Evolutionary conservation across 2,888 invertebrate genomes (phyloP), one percentile per base, ranked within the genome.

Genomic region (Lithodes maja): DNA sequence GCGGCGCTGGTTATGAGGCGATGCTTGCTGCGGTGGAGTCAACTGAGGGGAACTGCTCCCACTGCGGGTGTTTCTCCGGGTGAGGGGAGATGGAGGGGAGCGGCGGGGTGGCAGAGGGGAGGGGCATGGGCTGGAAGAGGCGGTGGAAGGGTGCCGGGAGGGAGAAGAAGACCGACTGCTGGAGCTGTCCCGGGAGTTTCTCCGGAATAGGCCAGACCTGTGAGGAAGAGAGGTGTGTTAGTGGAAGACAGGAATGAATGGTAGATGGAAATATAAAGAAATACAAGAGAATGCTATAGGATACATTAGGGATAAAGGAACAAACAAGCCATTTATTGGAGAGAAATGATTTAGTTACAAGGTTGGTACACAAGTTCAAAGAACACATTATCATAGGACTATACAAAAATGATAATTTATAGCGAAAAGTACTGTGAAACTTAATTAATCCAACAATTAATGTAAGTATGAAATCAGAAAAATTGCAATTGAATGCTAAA

Each of bases 151-250:
- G 33, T 83, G 83, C 17, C 87, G 79, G 15, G 83, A 87, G 12
- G 87, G 87, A 61, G 83, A 83, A 5, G 87, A 80, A n/a, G 89
- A 85, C 33, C 89, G 61, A 75, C 85, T 85, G 68, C 85, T 77
- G 12, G 88, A 78, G 78, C 77, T 84, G 9, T 88, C 88, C 2
- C 88, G 84, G n/a, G 88, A 89, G 69, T 89, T 89, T 69, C 89
- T 81, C 5, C 89, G 75, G 77, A 89, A 89, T 82, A 89, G 85
- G 33, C 89, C 89, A 68, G 81, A 61, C 71, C 89, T 89, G 89
- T 50, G 74, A n/a, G 50, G 54, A 52, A 55, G n/a, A 54, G 61
- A 55, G 7, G n/a, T 5, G 17, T 33, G 33, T 33, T 33, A 33
- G 33, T 33, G 33, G 33, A 33, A 33, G n/a, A 50, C 7, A 50